These are phyloP conservation scores for Busseola fusca DNA, from an alignment of 2,888 invertebrate species.

Conservation along the genomic window DNA sequence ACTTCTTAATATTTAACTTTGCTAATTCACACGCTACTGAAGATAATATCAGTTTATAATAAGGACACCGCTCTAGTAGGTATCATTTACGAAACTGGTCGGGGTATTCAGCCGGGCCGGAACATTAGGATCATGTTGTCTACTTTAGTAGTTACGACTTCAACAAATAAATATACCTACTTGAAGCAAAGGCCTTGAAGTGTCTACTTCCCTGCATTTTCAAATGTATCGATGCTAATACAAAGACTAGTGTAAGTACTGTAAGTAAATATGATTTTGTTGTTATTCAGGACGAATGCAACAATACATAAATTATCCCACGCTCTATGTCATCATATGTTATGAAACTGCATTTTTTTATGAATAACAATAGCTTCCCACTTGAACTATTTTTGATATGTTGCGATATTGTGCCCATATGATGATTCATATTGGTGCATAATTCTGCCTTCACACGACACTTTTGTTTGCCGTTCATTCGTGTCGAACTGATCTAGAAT, in stretches of 20 bases:
- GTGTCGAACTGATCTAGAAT: slow-evolving; percentile 30
- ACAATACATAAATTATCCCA: slow-evolving; percentile 23
- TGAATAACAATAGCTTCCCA: slow-evolving; percentile 41
- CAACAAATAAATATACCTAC: background rate
- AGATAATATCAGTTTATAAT: background rate
- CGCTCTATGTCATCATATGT: slow-evolving; percentile 10
- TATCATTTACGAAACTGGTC: background rate
- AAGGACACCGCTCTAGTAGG: background rate
- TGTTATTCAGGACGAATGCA: slow-evolving; percentile 24
- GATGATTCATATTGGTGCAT: slow-evolving; percentile 10
- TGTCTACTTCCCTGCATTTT: slow-evolving; percentile 2
- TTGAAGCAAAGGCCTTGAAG: slow-evolving; percentile 13
- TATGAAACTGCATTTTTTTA: slow-evolving; percentile 29
- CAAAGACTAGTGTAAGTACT: background rate
- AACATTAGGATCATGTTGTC: slow-evolving; percentile 14
- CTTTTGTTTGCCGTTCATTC: slow-evolving; percentile 18
- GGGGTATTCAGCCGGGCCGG: background rate
- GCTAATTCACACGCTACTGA: background rate
- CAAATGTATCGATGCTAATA: background rate
- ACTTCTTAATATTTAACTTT: slow-evolving; percentile 1
- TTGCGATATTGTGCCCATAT: slow-evolving; percentile 29
- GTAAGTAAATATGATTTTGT: slow-evolving; percentile 2
- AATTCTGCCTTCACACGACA: slow-evolving; percentile 17
- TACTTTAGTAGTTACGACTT: background rate
- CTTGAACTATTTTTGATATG: slow-evolving; percentile 19